A percentile compares a stretch with the other conserved stretches of the same genome.
phyloP scores from a whole-genome alignment of 1,140 invertebrate genomes.

The Drosophila fuyamai region DNA sequence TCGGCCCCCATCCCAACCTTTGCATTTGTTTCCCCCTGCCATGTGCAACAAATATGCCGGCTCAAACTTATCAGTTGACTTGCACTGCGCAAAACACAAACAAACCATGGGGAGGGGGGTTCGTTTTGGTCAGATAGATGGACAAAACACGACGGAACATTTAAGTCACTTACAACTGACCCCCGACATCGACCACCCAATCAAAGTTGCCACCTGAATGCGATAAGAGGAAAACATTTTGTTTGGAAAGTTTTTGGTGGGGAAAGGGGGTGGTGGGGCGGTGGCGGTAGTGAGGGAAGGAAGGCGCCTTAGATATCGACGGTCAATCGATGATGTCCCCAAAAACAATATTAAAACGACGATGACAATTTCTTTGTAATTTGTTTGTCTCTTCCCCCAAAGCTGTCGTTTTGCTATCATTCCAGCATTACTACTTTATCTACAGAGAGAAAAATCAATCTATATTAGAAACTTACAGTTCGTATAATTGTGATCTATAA shows the following conservation, averaged over 20 bases:
- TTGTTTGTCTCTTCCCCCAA: conserved; percentile 60
- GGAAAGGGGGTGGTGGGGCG: background rate
- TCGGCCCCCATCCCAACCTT: background rate
- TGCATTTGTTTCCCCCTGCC: background rate
- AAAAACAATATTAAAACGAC: conserved; percentile 16
- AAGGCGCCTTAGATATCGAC: conserved; percentile 36
- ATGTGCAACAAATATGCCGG: conserved; percentile 42
- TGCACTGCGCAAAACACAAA: conserved; percentile 59
- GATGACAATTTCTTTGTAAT: conserved; percentile 80
- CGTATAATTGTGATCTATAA: too few species aligned
- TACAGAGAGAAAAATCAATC: background rate
- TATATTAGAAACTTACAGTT: too few species aligned
- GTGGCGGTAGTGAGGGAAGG: background rate
- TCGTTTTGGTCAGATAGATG: conserved; percentile 11
- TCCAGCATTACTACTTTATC: too few species aligned
- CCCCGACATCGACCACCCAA: conserved; percentile 13
- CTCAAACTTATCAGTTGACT: conserved; percentile 50
- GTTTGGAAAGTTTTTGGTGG: conserved; percentile 11
- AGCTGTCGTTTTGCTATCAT: background rate
- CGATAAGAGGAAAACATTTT: conserved; percentile 49
- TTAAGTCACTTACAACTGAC: conserved; percentile 40
- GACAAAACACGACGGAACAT: conserved; percentile 15
- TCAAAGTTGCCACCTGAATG: conserved; percentile 38
- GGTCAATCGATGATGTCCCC: conserved; percentile 45
- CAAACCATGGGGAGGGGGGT: background rate